Conservation (phyloP, 1,140 invertebrate genomes). For the Drosophila teissieri region DNA sequence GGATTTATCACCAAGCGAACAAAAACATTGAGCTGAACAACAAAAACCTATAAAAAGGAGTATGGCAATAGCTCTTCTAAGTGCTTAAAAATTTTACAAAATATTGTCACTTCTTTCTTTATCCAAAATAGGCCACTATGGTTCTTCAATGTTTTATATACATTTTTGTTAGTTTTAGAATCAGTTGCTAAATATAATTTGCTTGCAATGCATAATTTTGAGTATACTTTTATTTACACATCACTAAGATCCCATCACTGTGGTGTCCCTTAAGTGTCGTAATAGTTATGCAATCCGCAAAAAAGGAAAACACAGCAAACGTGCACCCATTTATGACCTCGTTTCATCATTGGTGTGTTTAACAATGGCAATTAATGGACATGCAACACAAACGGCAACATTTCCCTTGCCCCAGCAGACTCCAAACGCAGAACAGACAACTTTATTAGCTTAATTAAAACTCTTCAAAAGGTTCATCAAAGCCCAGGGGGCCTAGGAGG, state of each 20-base stretch:
- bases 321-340: slow-evolving; percentile 60
- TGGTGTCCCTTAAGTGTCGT: not conserved
- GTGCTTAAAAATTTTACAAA: too few species aligned
- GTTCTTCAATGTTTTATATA: too few species aligned
- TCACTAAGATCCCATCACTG: not conserved
- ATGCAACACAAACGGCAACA: slow-evolving; percentile 54
- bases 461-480: slow-evolving; percentile 72
- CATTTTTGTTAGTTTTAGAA: too few species aligned
- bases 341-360: slow-evolving; percentile 65
- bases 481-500: slow-evolving; percentile 28
- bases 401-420: not conserved
- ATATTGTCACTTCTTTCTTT: too few species aligned
- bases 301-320: slow-evolving; percentile 9
- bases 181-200: too few species aligned
- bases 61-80: not conserved
- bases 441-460: slow-evolving; percentile 83
- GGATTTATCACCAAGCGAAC: not conserved
- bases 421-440: slow-evolving; percentile 55
- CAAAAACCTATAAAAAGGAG: not conserved
- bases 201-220: too few species aligned
- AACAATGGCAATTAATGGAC: slow-evolving; percentile 74
- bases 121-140: too few species aligned
- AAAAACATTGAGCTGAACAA: not conserved
- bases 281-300: not conserved
- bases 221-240: not conserved